Percentiles rank a stretch among this genome's conserved stretches.
These are phyloP conservation scores for Neosilurus mollespiculum DNA, from an alignment of 2,797 vertebrate genomes.

Conservation along the genomic window DNA sequence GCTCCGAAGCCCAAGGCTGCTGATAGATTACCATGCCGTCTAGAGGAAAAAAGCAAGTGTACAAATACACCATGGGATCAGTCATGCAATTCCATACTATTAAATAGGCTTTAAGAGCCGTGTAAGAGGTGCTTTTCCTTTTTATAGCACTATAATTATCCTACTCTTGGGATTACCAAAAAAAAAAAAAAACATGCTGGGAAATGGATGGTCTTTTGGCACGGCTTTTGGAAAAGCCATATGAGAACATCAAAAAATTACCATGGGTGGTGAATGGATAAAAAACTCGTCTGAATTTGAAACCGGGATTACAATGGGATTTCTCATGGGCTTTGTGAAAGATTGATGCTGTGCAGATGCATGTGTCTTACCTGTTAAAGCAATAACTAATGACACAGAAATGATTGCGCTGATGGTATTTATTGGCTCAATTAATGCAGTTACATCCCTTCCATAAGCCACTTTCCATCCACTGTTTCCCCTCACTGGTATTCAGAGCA, in stretches of 20 bases:
- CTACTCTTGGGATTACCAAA: slow-evolving; percentile 22
- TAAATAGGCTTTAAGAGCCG: slow-evolving; percentile 47
- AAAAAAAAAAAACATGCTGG: slow-evolving; percentile 36
- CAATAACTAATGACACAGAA: slow-evolving; percentile 28
- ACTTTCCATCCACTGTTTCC: slow-evolving; percentile 13
- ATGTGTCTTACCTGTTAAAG: slow-evolving; percentile 49
- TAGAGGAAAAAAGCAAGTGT: slow-evolving; percentile 48
- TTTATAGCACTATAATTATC: slow-evolving; percentile 45
- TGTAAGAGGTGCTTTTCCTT: slow-evolving; percentile 38
- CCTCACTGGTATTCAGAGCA: slow-evolving; percentile 47
- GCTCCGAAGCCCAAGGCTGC: slow-evolving; percentile 33
- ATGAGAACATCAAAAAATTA: slow-evolving; percentile 44
- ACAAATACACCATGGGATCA: slow-evolving; percentile 33
- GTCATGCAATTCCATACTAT: slow-evolving; percentile 46
- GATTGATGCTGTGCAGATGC: slow-evolving; percentile 19
- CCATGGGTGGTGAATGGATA: slow-evolving; percentile 21
- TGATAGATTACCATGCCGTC: slow-evolving; percentile 54
- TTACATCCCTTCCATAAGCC: slow-evolving; percentile 29
- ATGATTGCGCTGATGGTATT: slow-evolving; percentile 33
- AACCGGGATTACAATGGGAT: neutral
- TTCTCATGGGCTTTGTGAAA: neutral
- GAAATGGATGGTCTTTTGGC: slow-evolving; percentile 39
- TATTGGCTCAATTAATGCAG: slow-evolving; percentile 34
- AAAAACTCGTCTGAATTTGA: slow-evolving; percentile 25
- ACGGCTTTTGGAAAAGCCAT: slow-evolving; percentile 35